Percentiles rank a stretch among this genome's conserved stretches.
Evolutionary conservation across 1,140 invertebrate genomes (phyloP).

Genomic region (Phymastichus coffea): DNA sequence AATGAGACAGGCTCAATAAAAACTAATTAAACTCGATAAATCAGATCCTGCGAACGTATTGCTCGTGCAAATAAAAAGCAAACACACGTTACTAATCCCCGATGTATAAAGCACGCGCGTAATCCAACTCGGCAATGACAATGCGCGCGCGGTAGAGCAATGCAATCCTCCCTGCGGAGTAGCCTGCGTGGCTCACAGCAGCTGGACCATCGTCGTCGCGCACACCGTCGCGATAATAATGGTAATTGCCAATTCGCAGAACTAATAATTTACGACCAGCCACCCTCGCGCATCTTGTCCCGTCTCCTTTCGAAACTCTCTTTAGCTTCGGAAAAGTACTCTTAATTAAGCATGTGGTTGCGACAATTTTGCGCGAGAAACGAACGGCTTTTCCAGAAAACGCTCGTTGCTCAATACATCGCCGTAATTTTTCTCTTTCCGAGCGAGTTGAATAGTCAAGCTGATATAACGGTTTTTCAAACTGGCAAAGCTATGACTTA

Average conservation of each 20-base stretch:
- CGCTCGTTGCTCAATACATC: too few relatives aligned
- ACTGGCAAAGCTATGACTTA: constrained; percentile 17
- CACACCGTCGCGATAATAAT: constrained; percentile 42
- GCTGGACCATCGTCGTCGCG: constrained; percentile 34
- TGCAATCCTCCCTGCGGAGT: background rate
- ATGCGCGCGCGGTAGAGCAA: background rate
- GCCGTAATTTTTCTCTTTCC: constrained; percentile 3
- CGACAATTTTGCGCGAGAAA: constrained; percentile 1
- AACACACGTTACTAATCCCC: constrained; percentile 33
- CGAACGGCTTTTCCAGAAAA: constrained; percentile 13
- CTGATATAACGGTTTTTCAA: constrained; percentile 16
- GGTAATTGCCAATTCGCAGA: constrained; percentile 47
- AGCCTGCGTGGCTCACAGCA: constrained; percentile 30
- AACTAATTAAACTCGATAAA: constrained; percentile 6
- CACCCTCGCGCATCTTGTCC: background rate
- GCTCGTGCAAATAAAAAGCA: too few relatives aligned
- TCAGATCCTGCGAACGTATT: background rate
- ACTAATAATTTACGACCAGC: constrained; percentile 44
- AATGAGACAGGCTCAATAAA: background rate
- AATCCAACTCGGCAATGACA: too few relatives aligned
- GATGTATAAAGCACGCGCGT: background rate
- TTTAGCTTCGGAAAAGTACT: background rate
- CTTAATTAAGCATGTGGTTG: background rate
- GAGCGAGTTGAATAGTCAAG: constrained; percentile 11
- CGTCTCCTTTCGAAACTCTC: background rate